phyloP scores from a whole-genome alignment of 2,888 invertebrate species.

The Lepidocyrtinus sp. region DNA sequence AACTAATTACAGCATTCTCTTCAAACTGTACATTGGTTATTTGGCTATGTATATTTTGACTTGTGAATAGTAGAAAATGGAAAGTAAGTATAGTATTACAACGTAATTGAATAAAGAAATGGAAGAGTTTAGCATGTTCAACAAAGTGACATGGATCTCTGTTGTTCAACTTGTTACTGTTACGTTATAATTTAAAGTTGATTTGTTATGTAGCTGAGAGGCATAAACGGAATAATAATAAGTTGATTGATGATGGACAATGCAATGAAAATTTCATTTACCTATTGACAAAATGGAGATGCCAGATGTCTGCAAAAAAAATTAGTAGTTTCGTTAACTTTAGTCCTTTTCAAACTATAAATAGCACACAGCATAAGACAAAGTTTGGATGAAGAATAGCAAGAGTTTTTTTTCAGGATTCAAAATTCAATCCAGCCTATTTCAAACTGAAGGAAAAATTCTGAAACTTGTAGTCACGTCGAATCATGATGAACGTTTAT shows the following conservation, averaged over 20 bases:
- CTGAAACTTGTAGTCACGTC: not conserved
- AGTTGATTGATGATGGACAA: not conserved
- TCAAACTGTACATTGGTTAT: not conserved
- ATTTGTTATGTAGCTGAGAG: not conserved
- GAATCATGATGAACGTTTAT: not conserved
- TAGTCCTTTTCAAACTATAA: not conserved
- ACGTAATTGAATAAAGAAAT: not conserved
- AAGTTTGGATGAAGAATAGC: not conserved
- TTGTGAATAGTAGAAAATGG: constrained; percentile 22
- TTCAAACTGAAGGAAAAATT: not conserved
- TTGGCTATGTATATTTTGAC: constrained; percentile 18
- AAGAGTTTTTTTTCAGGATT: not conserved
- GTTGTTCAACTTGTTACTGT: constrained; percentile 44
- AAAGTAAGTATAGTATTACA: not conserved
- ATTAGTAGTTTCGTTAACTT: not conserved
- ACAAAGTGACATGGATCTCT: constrained; percentile 56
- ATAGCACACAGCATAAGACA: not conserved
- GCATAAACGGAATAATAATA: not conserved
- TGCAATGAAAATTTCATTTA: not conserved
- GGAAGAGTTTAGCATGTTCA: constrained; percentile 38
- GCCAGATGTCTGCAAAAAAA: not conserved
- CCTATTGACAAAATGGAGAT: not conserved
- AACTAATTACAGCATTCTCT: too few species aligned
- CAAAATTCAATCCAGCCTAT: not conserved
- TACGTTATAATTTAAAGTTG: not conserved